Conservation (phyloP, 2,113 vertebrate genomes). For the Festucalex cinctus region DNA sequence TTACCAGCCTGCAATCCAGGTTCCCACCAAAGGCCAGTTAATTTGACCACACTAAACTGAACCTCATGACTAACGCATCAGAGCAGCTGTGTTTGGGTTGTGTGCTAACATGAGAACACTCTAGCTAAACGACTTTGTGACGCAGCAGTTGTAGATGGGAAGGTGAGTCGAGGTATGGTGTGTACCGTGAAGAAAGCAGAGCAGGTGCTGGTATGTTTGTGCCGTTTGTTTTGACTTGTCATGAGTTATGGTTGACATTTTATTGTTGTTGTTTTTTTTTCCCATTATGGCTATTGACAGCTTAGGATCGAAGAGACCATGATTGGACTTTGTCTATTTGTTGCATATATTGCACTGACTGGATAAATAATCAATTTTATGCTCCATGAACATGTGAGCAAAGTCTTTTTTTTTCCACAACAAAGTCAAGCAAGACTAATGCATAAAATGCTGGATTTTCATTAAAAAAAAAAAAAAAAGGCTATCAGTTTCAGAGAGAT, state of each 20-base stretch:
- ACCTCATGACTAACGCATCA: conserved; percentile 45
- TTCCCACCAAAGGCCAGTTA: conserved; percentile 36
- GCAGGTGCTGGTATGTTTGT: conserved; percentile 26
- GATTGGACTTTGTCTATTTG: not conserved
- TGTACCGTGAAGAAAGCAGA: conserved; percentile 9
- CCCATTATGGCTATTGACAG: not conserved
- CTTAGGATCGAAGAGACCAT: not conserved
- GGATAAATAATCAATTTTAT: not conserved
- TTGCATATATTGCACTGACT: not conserved
- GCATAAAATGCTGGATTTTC: not conserved
- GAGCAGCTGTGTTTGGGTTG: conserved; percentile 18
- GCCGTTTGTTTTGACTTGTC: conserved; percentile 18
- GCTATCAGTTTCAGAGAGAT: not conserved
- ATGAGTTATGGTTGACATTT: not conserved
- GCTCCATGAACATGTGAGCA: not conserved
- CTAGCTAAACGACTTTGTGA: conserved; percentile 12
- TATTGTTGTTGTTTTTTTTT: not conserved
- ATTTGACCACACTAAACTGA: conserved; percentile 46
- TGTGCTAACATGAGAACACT: conserved; percentile 3
- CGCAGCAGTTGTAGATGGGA: conserved; percentile 17
- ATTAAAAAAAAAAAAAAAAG: not conserved
- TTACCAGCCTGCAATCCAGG: conserved; percentile 41
- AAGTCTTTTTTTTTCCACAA: no score
- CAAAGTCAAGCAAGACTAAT: not conserved
- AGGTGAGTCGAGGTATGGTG: conserved; percentile 12